A percentile compares a stretch with the other conserved stretches of the same genome.
These are phyloP conservation scores for Sarcophaga caerulescens DNA, from an alignment of 2,888 invertebrate genomes.

Conservation along the genomic window DNA sequence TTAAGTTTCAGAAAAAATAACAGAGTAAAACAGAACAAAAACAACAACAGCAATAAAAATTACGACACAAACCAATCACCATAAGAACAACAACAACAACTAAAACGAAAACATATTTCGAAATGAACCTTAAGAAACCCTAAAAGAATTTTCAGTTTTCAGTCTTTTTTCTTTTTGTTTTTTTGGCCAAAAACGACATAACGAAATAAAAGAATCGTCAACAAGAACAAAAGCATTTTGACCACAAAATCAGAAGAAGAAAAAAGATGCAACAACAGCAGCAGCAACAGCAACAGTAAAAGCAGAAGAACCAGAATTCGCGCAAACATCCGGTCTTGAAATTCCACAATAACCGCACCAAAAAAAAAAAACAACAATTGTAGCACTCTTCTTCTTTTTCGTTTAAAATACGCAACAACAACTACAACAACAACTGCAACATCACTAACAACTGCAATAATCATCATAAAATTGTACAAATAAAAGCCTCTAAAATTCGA, in stretches of 20 bases:
- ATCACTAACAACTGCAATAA: constrained; percentile 39
- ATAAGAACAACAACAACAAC: constrained; percentile 18
- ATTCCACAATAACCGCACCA: constrained; percentile 71
- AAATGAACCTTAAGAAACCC: constrained; percentile 41
- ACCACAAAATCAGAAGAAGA: constrained; percentile 17
- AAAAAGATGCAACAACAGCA: constrained; percentile 45
- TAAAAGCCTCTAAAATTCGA: constrained; percentile 18
- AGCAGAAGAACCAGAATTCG: constrained; percentile 68
- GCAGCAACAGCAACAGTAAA: constrained; percentile 38
- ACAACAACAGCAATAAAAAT: constrained; percentile 19
- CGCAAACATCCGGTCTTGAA: constrained; percentile 75
- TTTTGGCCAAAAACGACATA: constrained; percentile 33
- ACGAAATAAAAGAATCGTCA: constrained; percentile 40
- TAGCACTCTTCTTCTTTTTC: constrained; percentile 19
- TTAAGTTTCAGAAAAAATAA: constrained; percentile 21
- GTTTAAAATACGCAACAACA: constrained; percentile 18
- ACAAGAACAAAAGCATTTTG: constrained; percentile 17
- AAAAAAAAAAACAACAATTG: constrained; percentile 53
- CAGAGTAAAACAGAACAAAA: constrained; percentile 11
- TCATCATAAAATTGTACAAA: constrained; percentile 42
- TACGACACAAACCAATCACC: constrained; percentile 30
- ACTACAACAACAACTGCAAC: constrained; percentile 10
- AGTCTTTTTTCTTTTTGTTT: neutral
- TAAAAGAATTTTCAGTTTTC: constrained; percentile 36
- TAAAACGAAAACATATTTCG: constrained; percentile 19